A percentile compares a stretch with the other conserved stretches of the same genome.
These are phyloP conservation scores for Eurystomus gularis DNA, from an alignment of 2,113 vertebrate species.

Conservation along the genomic window DNA sequence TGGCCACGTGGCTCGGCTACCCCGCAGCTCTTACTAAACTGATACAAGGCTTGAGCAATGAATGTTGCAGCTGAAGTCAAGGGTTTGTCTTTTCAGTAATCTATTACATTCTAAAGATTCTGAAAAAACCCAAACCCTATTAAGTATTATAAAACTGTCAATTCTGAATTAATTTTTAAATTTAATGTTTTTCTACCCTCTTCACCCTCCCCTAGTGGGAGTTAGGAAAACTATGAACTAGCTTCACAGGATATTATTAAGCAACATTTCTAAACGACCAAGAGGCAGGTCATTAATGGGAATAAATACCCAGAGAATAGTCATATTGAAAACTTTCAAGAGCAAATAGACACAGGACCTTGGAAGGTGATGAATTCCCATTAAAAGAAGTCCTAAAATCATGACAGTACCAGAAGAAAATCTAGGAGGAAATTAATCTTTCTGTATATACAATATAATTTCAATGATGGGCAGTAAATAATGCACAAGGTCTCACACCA, in stretches of 20 bases:
- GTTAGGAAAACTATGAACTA: neutral
- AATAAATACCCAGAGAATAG: neutral
- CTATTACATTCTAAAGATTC: neutral
- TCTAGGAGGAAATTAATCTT: neutral
- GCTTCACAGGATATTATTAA: neutral
- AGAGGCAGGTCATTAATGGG: neutral
- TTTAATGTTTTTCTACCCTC: neutral
- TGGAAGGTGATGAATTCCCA: neutral
- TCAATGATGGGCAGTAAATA: neutral
- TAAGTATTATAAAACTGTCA: neutral
- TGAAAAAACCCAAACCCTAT: neutral
- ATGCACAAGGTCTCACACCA: neutral
- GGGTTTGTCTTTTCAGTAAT: neutral
- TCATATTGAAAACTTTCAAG: neutral
- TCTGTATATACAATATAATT: neutral
- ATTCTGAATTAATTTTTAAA: neutral
- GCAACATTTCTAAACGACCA: neutral
- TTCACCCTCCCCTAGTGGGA: rapidly evolving
- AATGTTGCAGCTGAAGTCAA: neutral
- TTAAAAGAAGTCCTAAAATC: neutral
- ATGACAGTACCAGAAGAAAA: neutral
- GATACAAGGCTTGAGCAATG: neutral
- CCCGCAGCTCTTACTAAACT: too few relatives aligned
- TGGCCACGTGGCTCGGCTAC: too few relatives aligned
- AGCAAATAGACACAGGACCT: neutral